A percentile compares a stretch with the other conserved stretches of the same genome.
Evolutionary conservation across 2,888 invertebrate species (phyloP).

Genomic region (Orthosia incerta): DNA sequence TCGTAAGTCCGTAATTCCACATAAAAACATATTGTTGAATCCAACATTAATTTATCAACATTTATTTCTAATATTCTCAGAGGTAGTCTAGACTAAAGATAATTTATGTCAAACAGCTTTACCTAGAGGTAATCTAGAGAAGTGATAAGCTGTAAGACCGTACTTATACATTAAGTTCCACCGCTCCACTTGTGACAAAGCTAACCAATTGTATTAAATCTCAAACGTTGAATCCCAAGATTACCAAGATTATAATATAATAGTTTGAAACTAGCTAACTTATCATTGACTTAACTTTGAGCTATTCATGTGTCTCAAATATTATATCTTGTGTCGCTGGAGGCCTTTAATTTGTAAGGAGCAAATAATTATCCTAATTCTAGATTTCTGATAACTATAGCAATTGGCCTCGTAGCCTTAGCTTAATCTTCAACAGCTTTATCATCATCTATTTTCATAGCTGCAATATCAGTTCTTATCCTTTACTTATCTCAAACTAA

Average conservation of each 20-base stretch:
- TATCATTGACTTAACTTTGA: constrained; percentile 41
- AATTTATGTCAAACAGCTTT: constrained; percentile 9
- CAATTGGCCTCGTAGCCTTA: background rate
- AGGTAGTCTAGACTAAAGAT: constrained; percentile 3
- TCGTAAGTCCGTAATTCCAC: background rate
- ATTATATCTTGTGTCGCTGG: background rate
- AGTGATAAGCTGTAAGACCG: constrained; percentile 2
- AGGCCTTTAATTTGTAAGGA: constrained; percentile 11
- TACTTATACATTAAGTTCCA: constrained; percentile 19
- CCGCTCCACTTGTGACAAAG: constrained; percentile 25
- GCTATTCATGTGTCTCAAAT: constrained; percentile 16
- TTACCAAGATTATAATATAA: constrained; percentile 37
- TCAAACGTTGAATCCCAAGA: constrained; percentile 30
- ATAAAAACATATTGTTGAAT: background rate
- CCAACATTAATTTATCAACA: background rate
- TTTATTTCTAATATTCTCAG: constrained; percentile 6
- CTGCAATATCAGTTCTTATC: no score
- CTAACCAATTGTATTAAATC: constrained; percentile 45
- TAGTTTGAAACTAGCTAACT: constrained; percentile 39
- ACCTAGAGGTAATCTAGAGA: constrained; percentile 1
- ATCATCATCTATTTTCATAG: background rate
- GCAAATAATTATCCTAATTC: constrained; percentile 3
- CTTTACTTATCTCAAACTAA: no score
- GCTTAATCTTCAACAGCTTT: background rate
- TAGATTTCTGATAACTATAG: background rate